A percentile compares a stretch with the other conserved stretches of the same genome.
These are phyloP conservation scores for Cyprinodon tularosa DNA, from an alignment of 2,113 vertebrate genomes.

Conservation along the genomic window DNA sequence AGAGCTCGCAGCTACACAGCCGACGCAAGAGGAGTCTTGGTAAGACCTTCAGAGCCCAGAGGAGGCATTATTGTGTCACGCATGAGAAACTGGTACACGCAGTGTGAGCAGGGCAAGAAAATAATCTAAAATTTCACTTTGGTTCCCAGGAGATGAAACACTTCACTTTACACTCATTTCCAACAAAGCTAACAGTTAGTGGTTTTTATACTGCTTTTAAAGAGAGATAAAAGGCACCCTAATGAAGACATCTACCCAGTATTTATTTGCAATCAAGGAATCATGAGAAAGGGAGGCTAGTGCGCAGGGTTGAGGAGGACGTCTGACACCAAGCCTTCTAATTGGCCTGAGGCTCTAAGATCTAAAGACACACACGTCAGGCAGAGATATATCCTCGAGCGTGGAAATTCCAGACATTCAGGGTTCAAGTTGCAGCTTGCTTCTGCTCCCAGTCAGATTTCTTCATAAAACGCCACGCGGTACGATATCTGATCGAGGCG, in stretches of 20 bases:
- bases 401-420: slow-evolving; percentile 91
- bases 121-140: slow-evolving; percentile 41
- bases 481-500: slow-evolving; percentile 71
- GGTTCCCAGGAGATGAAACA: slow-evolving; percentile 60
- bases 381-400: slow-evolving; percentile 76
- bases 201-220: slow-evolving; percentile 60
- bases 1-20: slow-evolving; percentile 86
- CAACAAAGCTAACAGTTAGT: slow-evolving; percentile 62
- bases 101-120: slow-evolving; percentile 32
- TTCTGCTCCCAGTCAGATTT: slow-evolving; percentile 74
- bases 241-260: slow-evolving; percentile 64
- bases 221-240: slow-evolving; percentile 54
- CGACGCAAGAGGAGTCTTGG: slow-evolving; percentile 92
- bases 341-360: slow-evolving; percentile 62
- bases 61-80: slow-evolving; percentile 39
- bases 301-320: slow-evolving; percentile 51
- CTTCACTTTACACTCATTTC: slow-evolving; percentile 61
- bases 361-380: slow-evolving; percentile 66
- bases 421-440: slow-evolving; percentile 85
- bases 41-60: slow-evolving; percentile 67
- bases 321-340: slow-evolving; percentile 63
- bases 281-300: slow-evolving; percentile 50
- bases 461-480: slow-evolving; percentile 72
- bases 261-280: slow-evolving; percentile 65
- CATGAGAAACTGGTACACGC: slow-evolving; percentile 29